These are phyloP conservation scores for Ligdia adustata DNA, from an alignment of 2,888 invertebrate genomes.

Conservation along the genomic window DNA sequence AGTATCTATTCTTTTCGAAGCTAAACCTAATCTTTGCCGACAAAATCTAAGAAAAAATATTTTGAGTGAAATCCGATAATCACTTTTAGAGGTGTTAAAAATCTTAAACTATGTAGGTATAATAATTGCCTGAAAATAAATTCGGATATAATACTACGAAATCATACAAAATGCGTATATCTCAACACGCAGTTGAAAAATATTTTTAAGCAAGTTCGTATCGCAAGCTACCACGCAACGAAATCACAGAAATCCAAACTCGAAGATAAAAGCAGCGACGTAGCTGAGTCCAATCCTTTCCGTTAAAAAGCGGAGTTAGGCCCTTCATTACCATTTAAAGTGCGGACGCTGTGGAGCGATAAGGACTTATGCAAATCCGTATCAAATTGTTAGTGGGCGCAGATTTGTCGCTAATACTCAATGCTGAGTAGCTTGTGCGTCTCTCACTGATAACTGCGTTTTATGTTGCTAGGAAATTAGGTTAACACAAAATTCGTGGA, in stretches of 20 bases:
- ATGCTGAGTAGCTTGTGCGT: not conserved
- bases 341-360: conserved; percentile 62
- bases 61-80: too few species aligned
- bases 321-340: conserved; percentile 75
- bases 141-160: too few species aligned
- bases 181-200: too few species aligned
- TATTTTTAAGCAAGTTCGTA: conserved; percentile 13
- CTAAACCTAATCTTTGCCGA: too few species aligned
- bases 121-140: too few species aligned
- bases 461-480: conserved; percentile 3
- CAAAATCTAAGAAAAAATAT: too few species aligned
- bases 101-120: too few species aligned
- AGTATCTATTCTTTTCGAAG: too few species aligned
- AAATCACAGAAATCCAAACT: too few species aligned
- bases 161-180: too few species aligned
- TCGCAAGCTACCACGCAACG: conserved; percentile 27
- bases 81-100: too few species aligned
- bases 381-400: conserved; percentile 68
- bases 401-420: conserved; percentile 33
- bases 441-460: conserved; percentile 13
- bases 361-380: conserved; percentile 72
- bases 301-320: conserved; percentile 40
- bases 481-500: not conserved
- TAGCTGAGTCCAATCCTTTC: conserved; percentile 31
- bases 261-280: too few species aligned